These are phyloP conservation scores for Eurosta solidaginis DNA, from an alignment of 1,140 invertebrate genomes.

Conservation along the genomic window DNA sequence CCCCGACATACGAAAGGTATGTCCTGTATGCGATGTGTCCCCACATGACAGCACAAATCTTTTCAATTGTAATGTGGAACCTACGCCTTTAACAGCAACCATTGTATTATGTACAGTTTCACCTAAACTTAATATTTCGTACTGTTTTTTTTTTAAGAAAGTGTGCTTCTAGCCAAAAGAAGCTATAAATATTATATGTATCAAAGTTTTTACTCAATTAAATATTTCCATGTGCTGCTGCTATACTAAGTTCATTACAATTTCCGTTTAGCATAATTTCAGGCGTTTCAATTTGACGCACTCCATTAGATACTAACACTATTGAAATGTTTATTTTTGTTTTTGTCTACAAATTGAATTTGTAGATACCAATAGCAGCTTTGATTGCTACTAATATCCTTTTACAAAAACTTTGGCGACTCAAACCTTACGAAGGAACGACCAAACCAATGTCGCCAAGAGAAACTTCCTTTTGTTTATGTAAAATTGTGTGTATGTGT, in stretches of 20 bases:
- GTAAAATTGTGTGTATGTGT: too few species aligned
- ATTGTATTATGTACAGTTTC: too few species aligned
- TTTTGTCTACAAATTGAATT: slow-evolving; percentile 23
- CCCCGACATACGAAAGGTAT: too few species aligned
- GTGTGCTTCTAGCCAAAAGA: too few species aligned
- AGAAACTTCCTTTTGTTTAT: too few species aligned
- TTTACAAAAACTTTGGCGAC: background rate
- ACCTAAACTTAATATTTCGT: too few species aligned
- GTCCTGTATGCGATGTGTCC: too few species aligned
- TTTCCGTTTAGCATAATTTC: background rate
- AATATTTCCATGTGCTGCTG: background rate
- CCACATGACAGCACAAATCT: too few species aligned
- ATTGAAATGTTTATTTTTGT: background rate
- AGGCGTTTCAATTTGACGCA: background rate
- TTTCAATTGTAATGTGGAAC: too few species aligned
- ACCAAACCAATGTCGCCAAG: background rate
- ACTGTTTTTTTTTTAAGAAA: too few species aligned
- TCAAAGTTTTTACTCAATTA: background rate
- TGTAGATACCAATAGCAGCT: slow-evolving; percentile 10
- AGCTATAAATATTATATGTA: too few species aligned
- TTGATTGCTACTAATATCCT: slow-evolving; percentile 26
- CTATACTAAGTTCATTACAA: background rate
- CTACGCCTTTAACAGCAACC: too few species aligned
- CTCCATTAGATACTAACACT: background rate
- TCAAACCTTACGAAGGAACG: background rate